Conservation (phyloP, 2,888 invertebrate species). For the Apotomis betuletana region DNA sequence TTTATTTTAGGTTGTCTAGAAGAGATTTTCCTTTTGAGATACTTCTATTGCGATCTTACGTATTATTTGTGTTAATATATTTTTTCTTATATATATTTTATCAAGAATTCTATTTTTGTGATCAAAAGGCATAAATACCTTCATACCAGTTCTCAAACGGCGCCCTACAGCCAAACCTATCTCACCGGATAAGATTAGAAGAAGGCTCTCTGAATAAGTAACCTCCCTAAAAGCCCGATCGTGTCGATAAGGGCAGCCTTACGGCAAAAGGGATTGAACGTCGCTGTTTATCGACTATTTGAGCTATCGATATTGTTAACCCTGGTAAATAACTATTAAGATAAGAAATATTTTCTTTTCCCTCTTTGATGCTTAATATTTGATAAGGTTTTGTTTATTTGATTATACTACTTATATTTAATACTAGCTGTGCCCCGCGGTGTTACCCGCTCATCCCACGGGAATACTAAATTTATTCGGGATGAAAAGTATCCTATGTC, state of each 20-base stretch:
- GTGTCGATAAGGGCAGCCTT: conserved; percentile 22
- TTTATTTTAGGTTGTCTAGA: no score
- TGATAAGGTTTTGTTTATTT: no score
- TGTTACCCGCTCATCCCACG: no score
- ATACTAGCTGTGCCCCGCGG: no score
- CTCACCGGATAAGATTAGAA: conserved; percentile 26
- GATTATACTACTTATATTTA: no score
- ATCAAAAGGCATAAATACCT: background rate
- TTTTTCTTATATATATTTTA: no score
- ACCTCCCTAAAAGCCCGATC: background rate
- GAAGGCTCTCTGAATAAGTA: conserved; percentile 20
- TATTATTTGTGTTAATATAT: no score
- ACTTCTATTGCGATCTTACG: no score
- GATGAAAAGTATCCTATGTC: no score
- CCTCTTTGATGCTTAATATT: background rate
- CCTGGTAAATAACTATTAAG: conserved; percentile 3
- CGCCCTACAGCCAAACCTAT: background rate
- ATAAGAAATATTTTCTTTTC: background rate
- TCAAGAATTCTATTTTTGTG: no score
- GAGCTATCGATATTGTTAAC: conserved; percentile 17
- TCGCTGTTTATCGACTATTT: conserved; percentile 14
- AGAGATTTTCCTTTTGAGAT: no score
- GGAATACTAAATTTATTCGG: no score
- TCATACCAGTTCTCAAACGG: background rate
- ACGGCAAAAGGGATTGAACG: conserved; percentile 4